Percentiles rank a stretch among this genome's conserved stretches.
These are phyloP conservation scores for Melinopterus prodromus DNA, from an alignment of 2,888 invertebrate species.

Conservation along the genomic window DNA sequence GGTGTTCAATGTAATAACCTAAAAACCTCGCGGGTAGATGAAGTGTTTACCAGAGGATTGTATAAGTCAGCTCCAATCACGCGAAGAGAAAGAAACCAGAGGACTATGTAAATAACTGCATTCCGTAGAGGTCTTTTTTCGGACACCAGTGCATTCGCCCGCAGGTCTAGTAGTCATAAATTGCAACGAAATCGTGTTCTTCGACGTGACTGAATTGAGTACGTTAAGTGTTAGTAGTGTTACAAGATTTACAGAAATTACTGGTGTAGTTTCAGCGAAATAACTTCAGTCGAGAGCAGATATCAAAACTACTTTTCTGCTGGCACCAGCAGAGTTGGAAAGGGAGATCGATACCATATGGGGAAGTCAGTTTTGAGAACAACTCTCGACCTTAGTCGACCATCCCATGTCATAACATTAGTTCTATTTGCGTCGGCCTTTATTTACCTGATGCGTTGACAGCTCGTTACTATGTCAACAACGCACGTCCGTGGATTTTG, in stretches of 20 bases:
- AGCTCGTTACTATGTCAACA: background rate
- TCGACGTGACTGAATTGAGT: background rate
- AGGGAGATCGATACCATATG: conserved; percentile 23
- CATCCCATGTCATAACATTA: conserved; percentile 4
- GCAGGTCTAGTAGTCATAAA: background rate
- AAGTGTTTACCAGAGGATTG: background rate
- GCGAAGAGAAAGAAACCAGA: background rate
- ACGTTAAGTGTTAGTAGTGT: background rate
- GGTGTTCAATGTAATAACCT: background rate
- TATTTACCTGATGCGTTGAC: background rate
- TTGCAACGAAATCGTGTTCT: no score
- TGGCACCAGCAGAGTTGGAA: background rate
- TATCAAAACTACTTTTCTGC: conserved; percentile 1
- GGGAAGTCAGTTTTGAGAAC: conserved; percentile 22
- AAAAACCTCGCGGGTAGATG: conserved; percentile 4
- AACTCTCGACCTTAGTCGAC: background rate
- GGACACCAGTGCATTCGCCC: background rate
- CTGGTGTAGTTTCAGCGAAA: background rate
- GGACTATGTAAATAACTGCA: background rate
- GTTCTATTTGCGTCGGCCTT: background rate
- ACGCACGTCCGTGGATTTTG: background rate
- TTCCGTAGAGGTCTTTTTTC: background rate
- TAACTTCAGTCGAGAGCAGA: background rate
- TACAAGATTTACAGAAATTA: background rate
- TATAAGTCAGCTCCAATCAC: background rate